Conservation (phyloP, 2,797 vertebrate species). For the Buphagus erythrorhynchus region DNA sequence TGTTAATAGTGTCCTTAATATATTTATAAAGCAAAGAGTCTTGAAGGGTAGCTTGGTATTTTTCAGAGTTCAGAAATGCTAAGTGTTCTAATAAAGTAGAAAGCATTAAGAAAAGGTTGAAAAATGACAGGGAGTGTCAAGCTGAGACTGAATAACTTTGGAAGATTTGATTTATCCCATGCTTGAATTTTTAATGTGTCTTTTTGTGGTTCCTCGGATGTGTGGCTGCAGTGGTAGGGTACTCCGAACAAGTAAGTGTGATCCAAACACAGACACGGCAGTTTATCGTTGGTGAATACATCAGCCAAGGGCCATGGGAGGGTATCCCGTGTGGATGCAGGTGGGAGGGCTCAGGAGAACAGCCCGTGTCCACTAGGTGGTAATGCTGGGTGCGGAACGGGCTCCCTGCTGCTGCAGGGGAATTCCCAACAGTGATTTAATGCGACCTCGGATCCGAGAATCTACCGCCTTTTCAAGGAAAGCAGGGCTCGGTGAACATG, state of each 20-base stretch:
- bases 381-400: neutral
- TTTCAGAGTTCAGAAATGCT: neutral
- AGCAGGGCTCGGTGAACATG: neutral
- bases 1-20: neutral
- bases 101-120: neutral
- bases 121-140: neutral
- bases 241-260: neutral
- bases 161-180: neutral
- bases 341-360: neutral
- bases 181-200: neutral
- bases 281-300: accelerated
- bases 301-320: accelerated
- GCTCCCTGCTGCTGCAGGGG: neutral
- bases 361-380: neutral
- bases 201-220: neutral
- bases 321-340: accelerated
- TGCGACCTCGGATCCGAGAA: neutral
- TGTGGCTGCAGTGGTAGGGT: neutral
- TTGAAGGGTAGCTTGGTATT: neutral
- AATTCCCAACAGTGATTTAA: too few relatives aligned
- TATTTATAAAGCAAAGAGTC: neutral
- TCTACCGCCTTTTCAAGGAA: neutral
- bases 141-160: neutral
- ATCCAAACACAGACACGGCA: neutral
- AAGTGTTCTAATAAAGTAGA: neutral